A percentile compares a stretch with the other conserved stretches of the same genome.
phyloP scores from a whole-genome alignment of 1,140 invertebrate species.

The Plodia interpunctella region DNA sequence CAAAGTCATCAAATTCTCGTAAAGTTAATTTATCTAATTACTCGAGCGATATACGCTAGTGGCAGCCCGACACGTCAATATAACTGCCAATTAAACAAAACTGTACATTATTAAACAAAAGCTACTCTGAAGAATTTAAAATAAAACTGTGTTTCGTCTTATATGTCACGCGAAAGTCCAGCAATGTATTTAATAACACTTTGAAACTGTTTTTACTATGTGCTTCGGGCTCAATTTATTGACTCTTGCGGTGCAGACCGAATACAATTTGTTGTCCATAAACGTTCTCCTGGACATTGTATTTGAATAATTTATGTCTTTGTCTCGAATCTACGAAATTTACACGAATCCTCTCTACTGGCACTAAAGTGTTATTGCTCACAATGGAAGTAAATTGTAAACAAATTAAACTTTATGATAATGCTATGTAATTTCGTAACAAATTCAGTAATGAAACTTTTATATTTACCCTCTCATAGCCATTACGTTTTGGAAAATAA shows the following conservation, averaged over 20 bases:
- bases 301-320: slow-evolving; percentile 19
- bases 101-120: not conserved
- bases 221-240: slow-evolving; percentile 32
- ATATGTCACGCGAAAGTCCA: slow-evolving; percentile 33
- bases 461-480: no score
- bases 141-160: slow-evolving; percentile 19
- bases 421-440: not conserved
- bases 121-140: not conserved
- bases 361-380: not conserved
- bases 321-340: not conserved
- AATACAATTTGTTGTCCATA: slow-evolving; percentile 27
- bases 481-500: no score
- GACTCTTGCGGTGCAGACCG: slow-evolving; percentile 26
- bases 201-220: slow-evolving; percentile 31
- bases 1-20: no score
- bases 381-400: not conserved
- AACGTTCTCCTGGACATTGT: slow-evolving; percentile 17
- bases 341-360: not conserved
- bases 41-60: no score
- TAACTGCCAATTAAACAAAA: not conserved
- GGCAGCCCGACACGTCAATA: no score
- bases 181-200: slow-evolving; percentile 43
- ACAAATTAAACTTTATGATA: not conserved
- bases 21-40: no score
- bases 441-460: no score